A percentile compares a stretch with the other conserved stretches of the same genome.
These are phyloP conservation scores for Oasisia sp. DNA, from an alignment of 2,888 invertebrate genomes.

Conservation along the genomic window DNA sequence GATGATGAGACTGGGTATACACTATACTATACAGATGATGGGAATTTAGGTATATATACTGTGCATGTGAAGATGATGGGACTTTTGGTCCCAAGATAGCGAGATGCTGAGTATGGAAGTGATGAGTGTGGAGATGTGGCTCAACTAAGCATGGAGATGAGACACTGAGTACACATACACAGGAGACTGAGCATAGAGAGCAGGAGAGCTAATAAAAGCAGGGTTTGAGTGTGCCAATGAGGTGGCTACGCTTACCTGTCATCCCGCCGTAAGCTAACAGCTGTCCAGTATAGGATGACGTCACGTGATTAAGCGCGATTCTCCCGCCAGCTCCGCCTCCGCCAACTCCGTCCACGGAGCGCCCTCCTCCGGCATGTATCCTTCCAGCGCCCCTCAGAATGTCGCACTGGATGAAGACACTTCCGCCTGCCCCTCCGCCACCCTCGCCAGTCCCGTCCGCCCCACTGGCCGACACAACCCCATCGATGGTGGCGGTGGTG, in stretches of 20 bases:
- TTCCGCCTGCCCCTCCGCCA: conserved; percentile 50
- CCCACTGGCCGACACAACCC: background rate
- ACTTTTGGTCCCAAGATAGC: too few relatives aligned
- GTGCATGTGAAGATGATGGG: too few relatives aligned
- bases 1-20: too few relatives aligned
- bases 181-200: too few relatives aligned
- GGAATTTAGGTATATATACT: too few relatives aligned
- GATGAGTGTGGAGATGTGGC: too few relatives aligned
- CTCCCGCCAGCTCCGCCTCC: conserved; percentile 49
- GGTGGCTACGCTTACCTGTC: conserved; percentile 38
- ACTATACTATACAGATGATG: too few relatives aligned
- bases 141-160: too few relatives aligned
- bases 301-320: conserved; percentile 37
- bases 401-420: conserved; percentile 39
- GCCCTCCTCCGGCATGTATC: conserved; percentile 45
- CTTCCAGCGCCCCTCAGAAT: conserved; percentile 42
- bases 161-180: too few relatives aligned
- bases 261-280: conserved; percentile 44
- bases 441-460: conserved; percentile 29
- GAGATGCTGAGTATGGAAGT: too few relatives aligned
- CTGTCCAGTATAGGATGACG: conserved; percentile 36
- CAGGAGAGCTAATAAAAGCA: too few relatives aligned
- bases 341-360: conserved; percentile 37
- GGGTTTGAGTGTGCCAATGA: background rate
- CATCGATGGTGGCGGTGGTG: background rate